Evolutionary conservation across 2,797 vertebrate genomes (phyloP).

Genomic region (Myripristis murdjan): DNA sequence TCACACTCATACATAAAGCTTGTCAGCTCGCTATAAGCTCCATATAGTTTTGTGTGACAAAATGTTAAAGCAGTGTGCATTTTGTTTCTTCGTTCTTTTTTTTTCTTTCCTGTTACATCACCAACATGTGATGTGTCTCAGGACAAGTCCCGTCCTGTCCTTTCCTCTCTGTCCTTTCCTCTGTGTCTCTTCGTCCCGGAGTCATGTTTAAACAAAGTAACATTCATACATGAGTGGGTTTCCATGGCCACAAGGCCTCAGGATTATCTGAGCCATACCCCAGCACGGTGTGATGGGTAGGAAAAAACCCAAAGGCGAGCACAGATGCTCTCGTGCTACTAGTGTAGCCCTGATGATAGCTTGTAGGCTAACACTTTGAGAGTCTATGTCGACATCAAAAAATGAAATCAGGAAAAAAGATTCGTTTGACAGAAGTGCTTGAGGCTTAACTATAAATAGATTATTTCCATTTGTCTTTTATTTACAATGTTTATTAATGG

Average conservation of each 20-base stretch:
- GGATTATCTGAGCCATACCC: conserved; percentile 73
- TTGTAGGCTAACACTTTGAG: conserved; percentile 62
- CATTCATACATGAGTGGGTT: conserved; percentile 85
- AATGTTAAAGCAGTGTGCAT: conserved; percentile 12
- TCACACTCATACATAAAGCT: not conserved
- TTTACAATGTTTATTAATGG: conserved; percentile 57
- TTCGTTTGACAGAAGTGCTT: conserved; percentile 76
- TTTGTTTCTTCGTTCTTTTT: not conserved
- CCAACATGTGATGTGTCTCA: conserved; percentile 62
- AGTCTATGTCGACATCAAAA: conserved; percentile 58
- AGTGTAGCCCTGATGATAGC: conserved; percentile 64
- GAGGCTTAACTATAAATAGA: conserved; percentile 77
- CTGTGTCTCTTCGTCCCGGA: conserved; percentile 71
- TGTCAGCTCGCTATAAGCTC: conserved; percentile 14
- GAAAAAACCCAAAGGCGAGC: conserved; percentile 70
- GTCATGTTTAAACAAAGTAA: conserved; percentile 82
- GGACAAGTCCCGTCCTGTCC: conserved; percentile 48
- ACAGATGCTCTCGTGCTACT: conserved; percentile 81
- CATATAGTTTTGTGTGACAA: conserved; percentile 12
- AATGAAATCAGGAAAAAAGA: conserved; percentile 30
- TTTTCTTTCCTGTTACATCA: conserved; percentile 69
- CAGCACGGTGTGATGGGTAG: conserved; percentile 76
- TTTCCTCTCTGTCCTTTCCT: conserved; percentile 53
- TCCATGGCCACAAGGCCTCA: conserved; percentile 78
- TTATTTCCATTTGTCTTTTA: conserved; percentile 43